A percentile compares a stretch with the other conserved stretches of the same genome.
Conservation (phyloP, 2,888 invertebrate species). For the Macrosoma leucophasiata region DNA sequence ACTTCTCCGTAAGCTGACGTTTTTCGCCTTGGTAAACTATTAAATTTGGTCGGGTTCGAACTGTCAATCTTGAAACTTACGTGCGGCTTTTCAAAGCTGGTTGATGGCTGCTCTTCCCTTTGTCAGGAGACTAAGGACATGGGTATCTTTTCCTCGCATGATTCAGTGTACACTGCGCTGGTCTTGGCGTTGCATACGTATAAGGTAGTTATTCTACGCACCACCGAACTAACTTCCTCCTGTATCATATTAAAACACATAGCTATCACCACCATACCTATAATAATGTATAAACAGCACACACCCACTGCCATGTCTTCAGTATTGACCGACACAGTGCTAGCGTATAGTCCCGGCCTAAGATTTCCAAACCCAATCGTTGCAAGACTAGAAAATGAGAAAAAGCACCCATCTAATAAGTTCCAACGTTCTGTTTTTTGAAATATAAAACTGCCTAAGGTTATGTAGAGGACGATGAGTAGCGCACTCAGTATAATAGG, state of each 20-base stretch:
- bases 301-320: conserved; percentile 83
- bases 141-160: conserved; percentile 66
- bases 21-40: conserved; percentile 72
- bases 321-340: conserved; percentile 58
- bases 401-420: conserved; percentile 89
- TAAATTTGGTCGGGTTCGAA: conserved; percentile 67
- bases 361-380: conserved; percentile 91
- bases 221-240: conserved; percentile 77
- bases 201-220: conserved; percentile 36
- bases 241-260: conserved; percentile 92
- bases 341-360: conserved; percentile 78
- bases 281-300: conserved; percentile 87
- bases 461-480: conserved; percentile 90
- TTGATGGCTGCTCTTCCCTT: conserved; percentile 53
- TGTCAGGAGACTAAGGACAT: conserved; percentile 76
- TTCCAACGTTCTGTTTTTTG: conserved; percentile 94
- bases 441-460: conserved; percentile 92
- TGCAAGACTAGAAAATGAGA: conserved; percentile 86
- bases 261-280: conserved; percentile 90
- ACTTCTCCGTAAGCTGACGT: conserved; percentile 49
- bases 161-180: conserved; percentile 62
- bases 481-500: conserved; percentile 91
- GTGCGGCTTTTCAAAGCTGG: conserved; percentile 43
- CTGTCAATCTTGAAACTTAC: conserved; percentile 56
- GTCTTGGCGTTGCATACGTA: conserved; percentile 42